phyloP scores from a whole-genome alignment of 2,113 vertebrate species.

The Heterochromis multidens region DNA sequence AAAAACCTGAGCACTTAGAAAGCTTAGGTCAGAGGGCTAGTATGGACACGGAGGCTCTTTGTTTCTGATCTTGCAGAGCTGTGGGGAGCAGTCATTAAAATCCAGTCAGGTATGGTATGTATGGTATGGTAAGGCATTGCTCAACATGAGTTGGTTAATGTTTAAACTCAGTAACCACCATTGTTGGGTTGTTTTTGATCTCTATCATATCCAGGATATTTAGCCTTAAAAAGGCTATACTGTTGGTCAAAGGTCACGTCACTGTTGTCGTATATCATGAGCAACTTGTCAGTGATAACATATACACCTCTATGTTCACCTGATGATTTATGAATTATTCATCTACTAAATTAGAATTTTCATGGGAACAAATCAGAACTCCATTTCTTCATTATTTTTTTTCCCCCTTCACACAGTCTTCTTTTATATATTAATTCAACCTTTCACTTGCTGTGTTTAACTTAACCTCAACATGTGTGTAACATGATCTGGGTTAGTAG shows the following conservation, averaged over 20 bases:
- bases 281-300: background rate
- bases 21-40: slow-evolving; percentile 33
- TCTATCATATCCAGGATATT: background rate
- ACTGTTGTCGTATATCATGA: background rate
- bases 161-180: background rate
- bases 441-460: background rate
- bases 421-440: background rate
- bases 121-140: background rate
- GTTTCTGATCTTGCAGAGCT: slow-evolving; percentile 21
- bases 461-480: background rate
- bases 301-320: background rate
- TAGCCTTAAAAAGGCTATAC: background rate
- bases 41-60: slow-evolving; percentile 46
- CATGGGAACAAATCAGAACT: background rate
- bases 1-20: slow-evolving; percentile 49
- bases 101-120: background rate
- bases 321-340: background rate
- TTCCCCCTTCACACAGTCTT: background rate
- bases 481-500: slow-evolving; percentile 18
- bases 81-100: slow-evolving; percentile 25
- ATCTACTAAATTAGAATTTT: background rate
- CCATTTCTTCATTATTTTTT: rapidly evolving
- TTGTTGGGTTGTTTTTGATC: background rate
- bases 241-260: background rate
- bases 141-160: background rate